Conservation (phyloP, 2,888 invertebrate genomes). For the Elysia crispata region DNA sequence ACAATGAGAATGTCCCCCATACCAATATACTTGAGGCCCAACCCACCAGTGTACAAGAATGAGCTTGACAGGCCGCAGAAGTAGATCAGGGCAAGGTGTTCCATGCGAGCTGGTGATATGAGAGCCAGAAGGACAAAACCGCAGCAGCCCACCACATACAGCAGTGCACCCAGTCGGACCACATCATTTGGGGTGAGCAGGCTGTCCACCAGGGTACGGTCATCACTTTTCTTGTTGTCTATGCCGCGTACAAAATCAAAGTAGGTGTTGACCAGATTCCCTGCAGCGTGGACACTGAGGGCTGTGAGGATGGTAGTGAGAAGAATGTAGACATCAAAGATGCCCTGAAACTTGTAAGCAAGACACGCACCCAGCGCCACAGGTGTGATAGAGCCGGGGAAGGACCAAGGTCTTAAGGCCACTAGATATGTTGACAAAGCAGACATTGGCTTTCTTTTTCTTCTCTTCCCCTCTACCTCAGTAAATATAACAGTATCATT, state of each 20-base stretch:
- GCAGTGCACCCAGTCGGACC: slow-evolving; percentile 90
- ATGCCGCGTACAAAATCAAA: slow-evolving; percentile 96
- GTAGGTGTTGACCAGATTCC: slow-evolving; percentile 97
- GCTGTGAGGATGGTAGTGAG: slow-evolving; percentile 90
- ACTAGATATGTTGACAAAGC: slow-evolving; percentile 75
- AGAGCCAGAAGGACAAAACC: slow-evolving; percentile 87
- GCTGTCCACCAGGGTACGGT: slow-evolving; percentile 95
- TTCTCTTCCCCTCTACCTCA: background rate
- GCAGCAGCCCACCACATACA: slow-evolving; percentile 91
- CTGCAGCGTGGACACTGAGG: slow-evolving; percentile 95
- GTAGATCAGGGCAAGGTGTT: slow-evolving; percentile 94
- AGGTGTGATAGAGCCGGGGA: slow-evolving; percentile 93
- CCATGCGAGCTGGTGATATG: slow-evolving; percentile 94
- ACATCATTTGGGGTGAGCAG: slow-evolving; percentile 90
- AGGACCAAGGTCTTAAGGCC: slow-evolving; percentile 94
- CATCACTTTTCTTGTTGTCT: slow-evolving; percentile 91
- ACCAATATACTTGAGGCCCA: slow-evolving; percentile 96
- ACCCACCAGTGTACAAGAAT: slow-evolving; percentile 97
- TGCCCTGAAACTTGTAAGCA: slow-evolving; percentile 86
- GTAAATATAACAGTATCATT: background rate
- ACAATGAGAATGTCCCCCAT: slow-evolving; percentile 94
- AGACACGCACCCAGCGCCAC: slow-evolving; percentile 92
- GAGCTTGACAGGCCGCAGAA: slow-evolving; percentile 96
- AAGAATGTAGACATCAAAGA: slow-evolving; percentile 84
- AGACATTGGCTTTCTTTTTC: background rate